Evolutionary conservation across 2,113 vertebrate genomes (phyloP), one percentile per base, ranked within the genome.

Genomic region (Bujurquina vittata): DNA sequence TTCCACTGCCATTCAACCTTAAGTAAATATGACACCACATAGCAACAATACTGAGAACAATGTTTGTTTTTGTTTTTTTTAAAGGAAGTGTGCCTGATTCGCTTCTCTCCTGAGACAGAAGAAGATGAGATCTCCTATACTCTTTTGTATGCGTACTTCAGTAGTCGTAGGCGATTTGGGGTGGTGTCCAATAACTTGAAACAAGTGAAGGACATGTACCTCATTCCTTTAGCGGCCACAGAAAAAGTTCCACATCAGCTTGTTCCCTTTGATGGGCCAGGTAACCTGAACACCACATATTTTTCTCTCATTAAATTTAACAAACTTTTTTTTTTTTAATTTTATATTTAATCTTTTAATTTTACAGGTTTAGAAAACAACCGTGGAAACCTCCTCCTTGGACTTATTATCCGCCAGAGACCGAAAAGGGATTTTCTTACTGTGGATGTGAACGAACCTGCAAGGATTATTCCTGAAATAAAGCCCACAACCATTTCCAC

Each of bases 191-290:
- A 99, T 94, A 99, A 99, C 83, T 96, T 96, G 93, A 99, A 97
- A 93, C 97, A 97, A 93, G 97, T 99, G 89, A 99, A 99, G 94
- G 98, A 99, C 94, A 97, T 99, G 96, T 99, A 99, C 94, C 97
- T 99, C 88, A 98, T 99, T 89, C 98, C 98, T 40, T 91, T 99
- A 92, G 97, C 97, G 65, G 95, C 97, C 58, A 94, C 93, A 56
- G 98, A 99, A 92, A 99, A 99, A 96, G 97, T 99, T 82, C 98
- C 98, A 84, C 97, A 99, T 93, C 98, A 98, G 89, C 97, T 99
- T 58, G 97, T 99, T 94, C 98, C 98, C 85, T 99, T 99, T 93
- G 98, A 99, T 93, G 98, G 98, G 79, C 98, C 98, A 94, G 98
- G 98, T 99, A 97, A 94, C 93, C 35, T 5, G 7, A 55, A 73